Conservation (phyloP, 2,797 vertebrate species). For the Eidolon dupreanum region DNA sequence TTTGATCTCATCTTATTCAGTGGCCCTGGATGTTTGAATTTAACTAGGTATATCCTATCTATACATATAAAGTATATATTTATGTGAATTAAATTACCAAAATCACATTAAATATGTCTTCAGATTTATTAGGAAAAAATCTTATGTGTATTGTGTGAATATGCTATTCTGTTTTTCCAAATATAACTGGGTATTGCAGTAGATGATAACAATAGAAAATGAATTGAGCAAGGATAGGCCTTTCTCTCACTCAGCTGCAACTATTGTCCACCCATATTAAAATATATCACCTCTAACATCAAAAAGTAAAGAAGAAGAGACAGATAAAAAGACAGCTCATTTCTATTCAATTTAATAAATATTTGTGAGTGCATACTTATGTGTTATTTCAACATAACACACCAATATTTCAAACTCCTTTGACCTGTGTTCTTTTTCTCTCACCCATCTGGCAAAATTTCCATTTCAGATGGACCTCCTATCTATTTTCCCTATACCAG, state of each 20-base stretch:
- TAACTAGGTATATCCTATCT: not conserved
- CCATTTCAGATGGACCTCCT: not conserved
- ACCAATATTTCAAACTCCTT: not conserved
- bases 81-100: conserved; percentile 23
- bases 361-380: not conserved
- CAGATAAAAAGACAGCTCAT: not conserved
- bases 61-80: not conserved
- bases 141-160: not conserved
- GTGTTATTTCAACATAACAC: not conserved
- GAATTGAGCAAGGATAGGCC: not conserved
- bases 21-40: not conserved
- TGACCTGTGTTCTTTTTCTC: not conserved
- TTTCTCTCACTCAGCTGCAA: not conserved
- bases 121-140: conserved; percentile 5
- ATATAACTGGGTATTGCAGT: not conserved
- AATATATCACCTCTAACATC: not conserved
- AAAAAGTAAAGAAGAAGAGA: conserved; percentile 14
- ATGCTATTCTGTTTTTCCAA: conserved; percentile 26
- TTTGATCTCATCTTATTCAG: not conserved
- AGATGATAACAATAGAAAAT: conserved; percentile 44
- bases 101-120: not conserved
- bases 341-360: not conserved
- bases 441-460: conserved; percentile 25
- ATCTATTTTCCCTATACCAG: not conserved
- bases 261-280: not conserved